Evolutionary conservation across 2,888 invertebrate genomes (phyloP).

Genomic region (Pyrrhia umbra): DNA sequence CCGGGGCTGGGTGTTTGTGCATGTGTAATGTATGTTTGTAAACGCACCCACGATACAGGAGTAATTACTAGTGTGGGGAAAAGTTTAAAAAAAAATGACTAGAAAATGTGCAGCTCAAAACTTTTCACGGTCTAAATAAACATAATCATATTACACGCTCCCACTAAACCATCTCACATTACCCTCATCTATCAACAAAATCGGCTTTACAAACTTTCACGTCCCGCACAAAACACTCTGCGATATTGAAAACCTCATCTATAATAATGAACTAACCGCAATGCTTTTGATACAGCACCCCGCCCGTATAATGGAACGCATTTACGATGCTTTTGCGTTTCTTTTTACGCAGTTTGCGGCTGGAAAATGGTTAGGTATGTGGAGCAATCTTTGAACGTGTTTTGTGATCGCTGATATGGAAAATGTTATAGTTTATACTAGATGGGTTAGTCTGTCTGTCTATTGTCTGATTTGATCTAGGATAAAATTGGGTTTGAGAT

Average conservation of each 20-base stretch:
- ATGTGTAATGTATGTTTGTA: too few relatives aligned
- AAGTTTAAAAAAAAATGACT: too few relatives aligned
- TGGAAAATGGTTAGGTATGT: conserved; percentile 14
- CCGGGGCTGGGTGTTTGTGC: too few relatives aligned
- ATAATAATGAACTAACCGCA: conserved; percentile 57
- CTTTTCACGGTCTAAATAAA: conserved; percentile 11
- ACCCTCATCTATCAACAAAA: conserved; percentile 25
- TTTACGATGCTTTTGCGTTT: conserved; percentile 49
- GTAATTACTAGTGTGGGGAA: too few relatives aligned
- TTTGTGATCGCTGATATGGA: neutral
- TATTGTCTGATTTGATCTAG: neutral
- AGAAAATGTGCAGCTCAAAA: neutral
- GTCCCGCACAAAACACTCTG: conserved; percentile 24
- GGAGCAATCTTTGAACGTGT: conserved; percentile 1
- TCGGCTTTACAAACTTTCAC: conserved; percentile 45
- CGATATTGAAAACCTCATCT: conserved; percentile 40
- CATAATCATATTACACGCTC: conserved; percentile 3
- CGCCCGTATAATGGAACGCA: conserved; percentile 51
- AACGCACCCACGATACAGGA: too few relatives aligned
- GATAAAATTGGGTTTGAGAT: too few relatives aligned
- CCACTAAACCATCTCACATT: conserved; percentile 31
- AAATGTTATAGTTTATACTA: neutral
- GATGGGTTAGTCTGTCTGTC: neutral
- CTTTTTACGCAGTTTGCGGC: conserved; percentile 53
- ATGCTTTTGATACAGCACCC: conserved; percentile 42